Conservation (phyloP, 2,113 vertebrate genomes). For the Lipophrys pholis region DNA sequence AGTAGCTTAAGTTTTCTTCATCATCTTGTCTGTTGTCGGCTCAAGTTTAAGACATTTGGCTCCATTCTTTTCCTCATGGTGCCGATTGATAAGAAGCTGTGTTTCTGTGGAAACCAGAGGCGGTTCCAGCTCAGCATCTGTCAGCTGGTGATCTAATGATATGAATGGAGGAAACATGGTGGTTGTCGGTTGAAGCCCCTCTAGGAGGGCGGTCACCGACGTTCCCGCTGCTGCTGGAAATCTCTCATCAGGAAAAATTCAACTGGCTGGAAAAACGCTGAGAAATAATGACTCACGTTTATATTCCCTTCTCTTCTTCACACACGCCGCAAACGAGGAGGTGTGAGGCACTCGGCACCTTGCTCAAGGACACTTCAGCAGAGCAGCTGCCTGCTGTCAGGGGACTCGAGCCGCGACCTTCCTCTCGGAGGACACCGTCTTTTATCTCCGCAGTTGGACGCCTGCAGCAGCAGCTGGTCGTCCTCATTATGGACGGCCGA, state of each 20-base stretch:
- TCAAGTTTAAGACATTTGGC: too few relatives aligned
- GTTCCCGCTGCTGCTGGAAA: conserved; percentile 37
- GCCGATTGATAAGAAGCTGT: too few relatives aligned
- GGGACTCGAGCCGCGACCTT: conserved; percentile 11
- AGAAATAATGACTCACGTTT: conserved; percentile 25
- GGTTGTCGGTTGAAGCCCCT: conserved; percentile 49
- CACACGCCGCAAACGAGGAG: background rate
- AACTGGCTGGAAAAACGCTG: conserved; percentile 18
- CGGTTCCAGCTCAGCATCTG: too few relatives aligned
- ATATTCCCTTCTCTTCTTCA: background rate
- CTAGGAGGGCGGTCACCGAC: conserved; percentile 35
- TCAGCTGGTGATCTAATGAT: too few relatives aligned
- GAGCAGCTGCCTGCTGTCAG: conserved; percentile 34
- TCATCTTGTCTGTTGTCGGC: too few relatives aligned
- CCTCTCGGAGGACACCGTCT: conserved; percentile 30
- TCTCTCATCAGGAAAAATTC: conserved; percentile 46
- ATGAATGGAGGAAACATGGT: conserved; percentile 16
- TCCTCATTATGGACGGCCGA: conserved; percentile 11
- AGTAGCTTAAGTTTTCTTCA: too few relatives aligned
- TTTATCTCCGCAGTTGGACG: conserved; percentile 36
- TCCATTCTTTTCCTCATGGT: too few relatives aligned
- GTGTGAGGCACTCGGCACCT: background rate
- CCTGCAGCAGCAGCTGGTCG: conserved; percentile 1
- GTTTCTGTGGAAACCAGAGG: too few relatives aligned
- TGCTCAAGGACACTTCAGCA: conserved; percentile 58